These are phyloP conservation scores for Carcharodon carcharias DNA, from an alignment of 2,797 vertebrate genomes.

Conservation along the genomic window DNA sequence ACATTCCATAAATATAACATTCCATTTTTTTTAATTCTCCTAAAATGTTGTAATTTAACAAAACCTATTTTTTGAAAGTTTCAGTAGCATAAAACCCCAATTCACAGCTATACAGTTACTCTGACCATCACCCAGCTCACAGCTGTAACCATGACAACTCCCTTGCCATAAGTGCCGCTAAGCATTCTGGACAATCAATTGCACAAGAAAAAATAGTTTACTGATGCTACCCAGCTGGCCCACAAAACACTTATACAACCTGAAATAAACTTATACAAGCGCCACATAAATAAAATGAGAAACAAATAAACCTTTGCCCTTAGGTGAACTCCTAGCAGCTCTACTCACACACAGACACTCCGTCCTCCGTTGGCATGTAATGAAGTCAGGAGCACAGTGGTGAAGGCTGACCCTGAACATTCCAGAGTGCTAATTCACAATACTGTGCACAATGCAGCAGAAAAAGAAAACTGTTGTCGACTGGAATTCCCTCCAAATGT, in stretches of 20 bases:
- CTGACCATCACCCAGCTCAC: neutral
- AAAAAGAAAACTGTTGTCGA: neutral
- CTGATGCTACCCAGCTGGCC: conserved; percentile 34
- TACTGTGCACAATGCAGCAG: neutral
- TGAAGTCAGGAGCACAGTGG: neutral
- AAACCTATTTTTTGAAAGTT: neutral
- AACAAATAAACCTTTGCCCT: conserved; percentile 34
- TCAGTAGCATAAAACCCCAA: neutral
- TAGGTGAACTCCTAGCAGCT: conserved; percentile 6
- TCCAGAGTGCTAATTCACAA: neutral
- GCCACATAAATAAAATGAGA: conserved; percentile 21
- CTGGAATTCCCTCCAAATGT: neutral
- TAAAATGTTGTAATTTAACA: neutral
- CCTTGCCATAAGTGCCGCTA: conserved; percentile 14
- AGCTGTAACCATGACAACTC: neutral
- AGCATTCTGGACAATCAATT: conserved; percentile 27
- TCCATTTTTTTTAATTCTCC: neutral
- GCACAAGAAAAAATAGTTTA: conserved; percentile 25
- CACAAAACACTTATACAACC: conserved; percentile 31
- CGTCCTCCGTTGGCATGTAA: neutral
- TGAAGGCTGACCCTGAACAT: neutral
- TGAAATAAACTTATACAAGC: conserved; percentile 31
- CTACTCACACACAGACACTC: neutral
- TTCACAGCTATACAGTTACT: neutral
- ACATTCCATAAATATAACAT: neutral